phyloP scores from a whole-genome alignment of 2,888 invertebrate species.

The Schizotus pectinicornis region DNA sequence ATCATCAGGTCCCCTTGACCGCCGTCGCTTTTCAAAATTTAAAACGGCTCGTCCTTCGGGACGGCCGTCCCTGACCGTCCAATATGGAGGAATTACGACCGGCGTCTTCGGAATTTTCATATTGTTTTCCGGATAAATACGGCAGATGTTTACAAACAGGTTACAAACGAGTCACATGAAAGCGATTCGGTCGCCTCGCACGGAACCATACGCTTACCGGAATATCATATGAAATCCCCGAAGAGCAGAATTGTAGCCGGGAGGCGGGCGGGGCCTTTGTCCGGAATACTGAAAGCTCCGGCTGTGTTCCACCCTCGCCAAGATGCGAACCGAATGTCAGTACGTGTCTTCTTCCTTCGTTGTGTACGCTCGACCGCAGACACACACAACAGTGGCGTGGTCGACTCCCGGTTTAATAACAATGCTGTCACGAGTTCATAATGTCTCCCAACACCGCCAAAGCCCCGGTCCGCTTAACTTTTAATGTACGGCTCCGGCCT shows the following conservation, averaged over 20 bases:
- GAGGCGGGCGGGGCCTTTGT: neutral
- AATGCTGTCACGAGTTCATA: constrained; percentile 17
- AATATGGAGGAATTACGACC: too few relatives aligned
- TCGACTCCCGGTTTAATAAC: constrained; percentile 6
- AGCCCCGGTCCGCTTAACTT: constrained; percentile 12
- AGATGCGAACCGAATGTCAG: neutral
- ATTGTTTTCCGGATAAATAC: constrained; percentile 11
- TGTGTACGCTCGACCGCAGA: neutral
- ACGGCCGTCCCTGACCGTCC: neutral
- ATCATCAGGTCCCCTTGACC: too few relatives aligned
- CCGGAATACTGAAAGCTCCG: neutral
- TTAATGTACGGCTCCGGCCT: constrained; percentile 10
- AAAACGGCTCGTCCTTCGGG: too few relatives aligned
- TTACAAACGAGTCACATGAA: constrained; percentile 10
- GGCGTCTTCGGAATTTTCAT: constrained; percentile 8
- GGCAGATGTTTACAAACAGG: constrained; percentile 11
- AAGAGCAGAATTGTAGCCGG: constrained; percentile 4
- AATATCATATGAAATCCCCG: constrained; percentile 6
- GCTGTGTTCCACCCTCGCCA: too few relatives aligned
- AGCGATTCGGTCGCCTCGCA: neutral
- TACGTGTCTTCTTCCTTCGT: neutral
- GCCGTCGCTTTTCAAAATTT: too few relatives aligned
- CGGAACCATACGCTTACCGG: neutral
- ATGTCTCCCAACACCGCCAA: constrained; percentile 10
- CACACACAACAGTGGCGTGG: neutral